Base-by-base conservation (phyloP, 1,140 invertebrate genomes). In the Heliconius congener region DNA sequence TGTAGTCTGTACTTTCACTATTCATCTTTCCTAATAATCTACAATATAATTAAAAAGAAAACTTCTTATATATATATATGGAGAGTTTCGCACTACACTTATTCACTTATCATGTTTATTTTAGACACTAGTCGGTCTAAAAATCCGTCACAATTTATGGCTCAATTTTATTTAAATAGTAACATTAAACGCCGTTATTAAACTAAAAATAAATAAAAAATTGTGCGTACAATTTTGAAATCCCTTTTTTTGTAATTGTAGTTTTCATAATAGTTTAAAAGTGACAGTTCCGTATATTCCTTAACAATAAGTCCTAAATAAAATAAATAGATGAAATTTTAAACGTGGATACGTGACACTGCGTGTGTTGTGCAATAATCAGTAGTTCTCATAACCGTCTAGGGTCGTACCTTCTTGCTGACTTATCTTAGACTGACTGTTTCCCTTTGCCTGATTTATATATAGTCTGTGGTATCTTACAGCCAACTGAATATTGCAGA, bases 301-400 rank as follows among this genome's bases (percentile, higher is more conserved):
- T 78, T 77, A 77, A 74, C 72, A 81, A 16, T 81, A 77, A 81
- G 79, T 81, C 79, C 79, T 81, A 72, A 52, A 52, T 52, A 74
- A 60, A 46, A 66, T 73, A 78, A 81, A 82, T 84, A 84, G 80
- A 76, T 73, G 71, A 83, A 84, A 80, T 73, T 70, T 84, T 81
- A 85, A 86, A 86, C 84, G 82, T 83, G 80, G 73, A 87, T 88
- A 87, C 86, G 85, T 91, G 81, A 91, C 90, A 86, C 83, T 88
- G 86, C 87, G 88, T 91, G 92, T 91, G 92, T 92, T 93, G 91
- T 94, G 91, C 89, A 93, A 93, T 93, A 94, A 93, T 91, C 86
- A 76, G 86, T 94, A 93, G 91, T 78, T 82, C 83, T 88, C 85
- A 84, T 76, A 88, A 87, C 84, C 80, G 78, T 85, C 81, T 91